A percentile compares a stretch with the other conserved stretches of the same genome.
phyloP scores from a whole-genome alignment of 1,140 invertebrate species.

The Nomia melanderi region DNA sequence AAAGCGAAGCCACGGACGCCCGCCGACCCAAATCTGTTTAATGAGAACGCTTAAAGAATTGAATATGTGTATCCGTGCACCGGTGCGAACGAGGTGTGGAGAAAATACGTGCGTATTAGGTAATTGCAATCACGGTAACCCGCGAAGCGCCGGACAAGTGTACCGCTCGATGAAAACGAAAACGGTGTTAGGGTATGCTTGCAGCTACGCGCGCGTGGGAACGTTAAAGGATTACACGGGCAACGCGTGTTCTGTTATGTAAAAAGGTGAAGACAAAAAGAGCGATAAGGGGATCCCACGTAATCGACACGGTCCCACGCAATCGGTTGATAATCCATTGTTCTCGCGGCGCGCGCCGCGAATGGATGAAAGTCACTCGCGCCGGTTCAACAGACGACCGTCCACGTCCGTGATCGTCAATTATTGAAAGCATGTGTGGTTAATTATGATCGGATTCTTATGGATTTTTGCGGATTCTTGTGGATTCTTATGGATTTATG shows the following conservation, averaged over 20 bases:
- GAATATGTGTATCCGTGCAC: background rate
- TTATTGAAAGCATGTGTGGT: too few relatives aligned
- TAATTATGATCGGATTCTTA: too few relatives aligned
- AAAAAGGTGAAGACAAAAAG: constrained; percentile 10
- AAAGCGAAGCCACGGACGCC: background rate
- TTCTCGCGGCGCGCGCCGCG: background rate
- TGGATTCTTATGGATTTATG: too few relatives aligned
- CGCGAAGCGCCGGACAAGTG: background rate
- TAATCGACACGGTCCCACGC: constrained; percentile 14
- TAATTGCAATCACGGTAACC: background rate
- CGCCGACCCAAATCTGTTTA: background rate
- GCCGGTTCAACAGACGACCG: background rate
- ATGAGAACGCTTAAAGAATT: background rate
- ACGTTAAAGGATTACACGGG: background rate
- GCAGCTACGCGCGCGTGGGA: background rate
- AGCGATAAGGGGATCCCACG: constrained; percentile 5
- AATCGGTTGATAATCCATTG: constrained; percentile 19
- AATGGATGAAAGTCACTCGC: constrained; percentile 20
- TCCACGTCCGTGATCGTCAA: too few relatives aligned
- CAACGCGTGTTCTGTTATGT: background rate
- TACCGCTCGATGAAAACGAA: background rate
- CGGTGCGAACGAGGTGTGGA: background rate
- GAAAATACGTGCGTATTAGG: background rate
- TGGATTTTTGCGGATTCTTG: too few relatives aligned
- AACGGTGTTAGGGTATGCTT: background rate